A percentile compares a stretch with the other conserved stretches of the same genome.
phyloP scores from a whole-genome alignment of 1,140 invertebrate genomes.

The Ostrea edulis region DNA sequence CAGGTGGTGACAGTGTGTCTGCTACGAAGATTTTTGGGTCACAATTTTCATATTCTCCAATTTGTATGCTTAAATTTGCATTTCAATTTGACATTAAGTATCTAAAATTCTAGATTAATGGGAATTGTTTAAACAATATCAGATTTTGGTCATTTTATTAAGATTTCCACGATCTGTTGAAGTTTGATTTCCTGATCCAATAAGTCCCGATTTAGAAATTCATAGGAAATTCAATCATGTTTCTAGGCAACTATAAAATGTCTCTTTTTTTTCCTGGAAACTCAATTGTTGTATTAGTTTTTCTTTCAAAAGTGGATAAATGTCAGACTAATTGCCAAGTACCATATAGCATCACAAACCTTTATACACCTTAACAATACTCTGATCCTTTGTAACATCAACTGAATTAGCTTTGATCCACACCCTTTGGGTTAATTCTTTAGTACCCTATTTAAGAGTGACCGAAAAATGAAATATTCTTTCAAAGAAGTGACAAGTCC shows the following conservation, averaged over 20 bases:
- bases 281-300: not conserved
- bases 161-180: not conserved
- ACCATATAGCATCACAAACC: no score
- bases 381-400: no score
- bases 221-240: not conserved
- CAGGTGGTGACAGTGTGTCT: slow-evolving; percentile 15
- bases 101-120: slow-evolving; percentile 6
- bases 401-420: no score
- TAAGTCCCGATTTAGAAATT: not conserved
- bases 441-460: no score
- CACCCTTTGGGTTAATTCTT: no score
- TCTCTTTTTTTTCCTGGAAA: not conserved
- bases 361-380: no score
- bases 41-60: slow-evolving; percentile 35
- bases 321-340: not conserved
- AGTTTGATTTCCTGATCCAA: not conserved
- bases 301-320: not conserved
- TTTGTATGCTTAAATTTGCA: slow-evolving; percentile 25
- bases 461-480: no score
- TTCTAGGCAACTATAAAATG: not conserved
- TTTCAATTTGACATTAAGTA: slow-evolving; percentile 26
- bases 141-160: not conserved
- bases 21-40: slow-evolving; percentile 16
- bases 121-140: not conserved
- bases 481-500: no score